A percentile compares a stretch with the other conserved stretches of the same genome.
Conservation (phyloP, 2,113 vertebrate genomes). For the Petaurus breviceps region DNA sequence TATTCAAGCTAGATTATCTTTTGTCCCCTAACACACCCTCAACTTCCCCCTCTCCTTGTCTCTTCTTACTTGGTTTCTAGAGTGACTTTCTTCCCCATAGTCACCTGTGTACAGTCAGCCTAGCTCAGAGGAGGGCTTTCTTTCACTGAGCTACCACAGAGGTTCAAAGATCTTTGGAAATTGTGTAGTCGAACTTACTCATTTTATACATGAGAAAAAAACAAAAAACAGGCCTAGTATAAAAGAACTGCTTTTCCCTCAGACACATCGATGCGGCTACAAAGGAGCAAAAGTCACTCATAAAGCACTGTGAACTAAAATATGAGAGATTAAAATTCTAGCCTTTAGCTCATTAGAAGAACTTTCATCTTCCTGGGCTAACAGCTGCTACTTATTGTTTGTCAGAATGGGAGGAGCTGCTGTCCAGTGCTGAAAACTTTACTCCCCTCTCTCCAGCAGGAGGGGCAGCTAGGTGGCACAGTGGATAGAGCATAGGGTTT, state of each 20-base stretch:
- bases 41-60: neutral
- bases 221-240: neutral
- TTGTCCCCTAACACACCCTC: neutral
- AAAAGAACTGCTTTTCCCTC: neutral
- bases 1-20: neutral
- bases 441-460: neutral
- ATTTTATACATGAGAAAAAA: neutral
- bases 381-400: neutral
- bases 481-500: neutral
- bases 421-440: neutral
- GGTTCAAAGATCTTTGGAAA: neutral
- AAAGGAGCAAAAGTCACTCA: neutral
- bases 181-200: neutral
- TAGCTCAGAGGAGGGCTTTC: neutral
- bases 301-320: neutral
- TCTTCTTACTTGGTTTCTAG: neutral
- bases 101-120: neutral
- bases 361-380: neutral
- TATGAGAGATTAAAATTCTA: neutral
- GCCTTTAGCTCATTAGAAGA: neutral
- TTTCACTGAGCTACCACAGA: neutral
- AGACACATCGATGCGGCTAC: neutral
- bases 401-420: neutral
- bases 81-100: neutral
- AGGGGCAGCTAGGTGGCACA: neutral